phyloP scores from a whole-genome alignment of 2,797 vertebrate genomes.

The Pangasius larnaudii region DNA sequence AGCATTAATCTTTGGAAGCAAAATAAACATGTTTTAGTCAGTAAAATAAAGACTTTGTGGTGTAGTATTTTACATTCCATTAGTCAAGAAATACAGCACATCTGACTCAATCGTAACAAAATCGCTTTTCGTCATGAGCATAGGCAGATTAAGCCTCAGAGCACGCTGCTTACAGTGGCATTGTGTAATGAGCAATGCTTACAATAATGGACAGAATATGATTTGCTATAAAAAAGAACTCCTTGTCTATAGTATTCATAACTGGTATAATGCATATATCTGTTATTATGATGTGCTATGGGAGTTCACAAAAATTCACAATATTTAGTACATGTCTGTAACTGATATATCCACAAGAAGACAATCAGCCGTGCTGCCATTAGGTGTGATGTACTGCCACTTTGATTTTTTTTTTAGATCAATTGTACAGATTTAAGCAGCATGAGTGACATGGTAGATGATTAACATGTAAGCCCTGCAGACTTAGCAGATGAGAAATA shows the following conservation, averaged over 20 bases:
- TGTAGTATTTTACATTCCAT: slow-evolving; percentile 57
- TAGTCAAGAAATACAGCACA: slow-evolving; percentile 35
- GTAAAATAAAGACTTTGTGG: slow-evolving; percentile 64
- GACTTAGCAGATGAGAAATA: neutral
- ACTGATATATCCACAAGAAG: neutral
- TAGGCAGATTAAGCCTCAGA: neutral
- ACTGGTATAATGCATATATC: neutral
- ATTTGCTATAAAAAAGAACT: neutral
- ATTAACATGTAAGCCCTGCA: neutral
- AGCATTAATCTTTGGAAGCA: slow-evolving; percentile 63
- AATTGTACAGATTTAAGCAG: neutral
- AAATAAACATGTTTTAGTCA: slow-evolving; percentile 67
- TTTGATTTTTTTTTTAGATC: neutral
- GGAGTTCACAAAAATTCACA: neutral
- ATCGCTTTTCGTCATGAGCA: neutral
- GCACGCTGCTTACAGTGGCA: neutral
- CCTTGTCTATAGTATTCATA: neutral
- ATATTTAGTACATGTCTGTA: neutral
- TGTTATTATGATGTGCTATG: neutral
- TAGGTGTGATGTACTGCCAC: neutral
- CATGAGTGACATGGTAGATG: neutral
- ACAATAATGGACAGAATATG: neutral
- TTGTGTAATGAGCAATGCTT: neutral
- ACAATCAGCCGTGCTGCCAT: neutral
- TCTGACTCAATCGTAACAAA: slow-evolving; percentile 30